These are phyloP conservation scores for Spheniscus humboldti DNA, from an alignment of 2,797 vertebrate genomes.

Conservation along the genomic window DNA sequence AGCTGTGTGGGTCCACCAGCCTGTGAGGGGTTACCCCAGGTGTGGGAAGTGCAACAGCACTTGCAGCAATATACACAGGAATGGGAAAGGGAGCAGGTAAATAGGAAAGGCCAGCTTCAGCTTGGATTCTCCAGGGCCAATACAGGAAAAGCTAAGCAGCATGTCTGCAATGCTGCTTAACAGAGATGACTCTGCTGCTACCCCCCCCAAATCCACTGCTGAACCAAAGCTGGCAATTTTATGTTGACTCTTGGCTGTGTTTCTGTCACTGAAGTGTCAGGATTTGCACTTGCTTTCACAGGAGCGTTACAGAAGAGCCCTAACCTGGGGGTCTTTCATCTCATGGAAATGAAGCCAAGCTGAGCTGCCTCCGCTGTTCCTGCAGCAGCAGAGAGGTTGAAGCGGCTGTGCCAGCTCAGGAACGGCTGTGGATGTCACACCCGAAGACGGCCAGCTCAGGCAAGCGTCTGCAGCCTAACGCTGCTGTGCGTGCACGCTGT, in stretches of 20 bases:
- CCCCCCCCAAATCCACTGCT: neutral
- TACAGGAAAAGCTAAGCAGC: neutral
- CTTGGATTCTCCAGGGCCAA: neutral
- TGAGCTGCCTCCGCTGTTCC: neutral
- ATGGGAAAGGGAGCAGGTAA: neutral
- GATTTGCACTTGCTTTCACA: slow-evolving; percentile 42
- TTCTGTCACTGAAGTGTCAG: slow-evolving; percentile 51
- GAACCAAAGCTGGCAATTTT: slow-evolving; percentile 63
- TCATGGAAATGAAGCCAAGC: neutral
- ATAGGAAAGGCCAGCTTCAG: neutral
- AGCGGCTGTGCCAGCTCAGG: neutral
- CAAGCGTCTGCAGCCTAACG: accelerated
- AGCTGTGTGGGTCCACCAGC: neutral
- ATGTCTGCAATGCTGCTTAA: accelerated
- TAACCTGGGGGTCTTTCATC: neutral
- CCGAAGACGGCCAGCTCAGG: neutral
- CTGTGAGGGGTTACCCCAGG: accelerated
- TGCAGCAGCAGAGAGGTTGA: neutral
- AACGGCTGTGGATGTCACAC: neutral
- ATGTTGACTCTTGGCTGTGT: slow-evolving; percentile 24
- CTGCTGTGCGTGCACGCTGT: neutral
- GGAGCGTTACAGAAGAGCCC: slow-evolving; percentile 34
- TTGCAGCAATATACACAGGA: accelerated
- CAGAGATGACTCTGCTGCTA: neutral
- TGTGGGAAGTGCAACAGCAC: neutral